Evolutionary conservation across 2,888 invertebrate species (phyloP).

Genomic region (Bellardia pandia): DNA sequence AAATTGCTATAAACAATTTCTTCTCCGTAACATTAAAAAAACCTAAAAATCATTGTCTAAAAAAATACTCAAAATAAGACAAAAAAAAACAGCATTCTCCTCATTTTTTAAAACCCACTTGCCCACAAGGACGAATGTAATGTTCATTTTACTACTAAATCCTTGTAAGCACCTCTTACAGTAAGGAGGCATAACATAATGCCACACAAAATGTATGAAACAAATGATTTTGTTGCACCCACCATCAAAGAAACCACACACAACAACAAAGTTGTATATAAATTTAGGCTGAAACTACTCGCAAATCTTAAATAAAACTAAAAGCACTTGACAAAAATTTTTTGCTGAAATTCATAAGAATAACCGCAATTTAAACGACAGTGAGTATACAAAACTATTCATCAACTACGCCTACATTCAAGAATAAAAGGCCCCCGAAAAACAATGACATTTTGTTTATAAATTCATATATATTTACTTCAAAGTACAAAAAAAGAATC

Average conservation of each 20-base stretch:
- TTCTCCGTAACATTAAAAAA: background rate
- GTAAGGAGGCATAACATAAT: slow-evolving; percentile 7
- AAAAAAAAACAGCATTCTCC: slow-evolving; percentile 24
- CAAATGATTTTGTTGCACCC: background rate
- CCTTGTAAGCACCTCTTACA: slow-evolving; percentile 30
- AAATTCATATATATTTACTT: background rate
- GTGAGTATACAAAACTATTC: background rate
- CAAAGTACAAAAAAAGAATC: background rate
- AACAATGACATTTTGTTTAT: background rate
- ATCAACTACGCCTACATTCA: slow-evolving; percentile 36
- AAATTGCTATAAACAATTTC: background rate
- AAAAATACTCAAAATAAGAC: background rate
- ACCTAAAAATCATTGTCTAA: background rate
- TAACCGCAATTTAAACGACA: slow-evolving; percentile 22
- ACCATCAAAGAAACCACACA: slow-evolving; percentile 11
- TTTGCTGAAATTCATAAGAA: slow-evolving; percentile 39
- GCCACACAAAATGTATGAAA: slow-evolving; percentile 25
- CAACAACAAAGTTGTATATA: slow-evolving; percentile 27
- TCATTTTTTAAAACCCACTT: slow-evolving; percentile 37
- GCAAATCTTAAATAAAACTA: slow-evolving; percentile 18
- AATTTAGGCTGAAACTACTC: slow-evolving; percentile 51
- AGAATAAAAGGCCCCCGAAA: background rate
- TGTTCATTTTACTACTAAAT: slow-evolving; percentile 47
- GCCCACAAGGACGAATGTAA: slow-evolving; percentile 39
- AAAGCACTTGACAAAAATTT: slow-evolving; percentile 47